Evolutionary conservation across 2,797 vertebrate genomes (phyloP).

Genomic region (Natrix natrix): DNA sequence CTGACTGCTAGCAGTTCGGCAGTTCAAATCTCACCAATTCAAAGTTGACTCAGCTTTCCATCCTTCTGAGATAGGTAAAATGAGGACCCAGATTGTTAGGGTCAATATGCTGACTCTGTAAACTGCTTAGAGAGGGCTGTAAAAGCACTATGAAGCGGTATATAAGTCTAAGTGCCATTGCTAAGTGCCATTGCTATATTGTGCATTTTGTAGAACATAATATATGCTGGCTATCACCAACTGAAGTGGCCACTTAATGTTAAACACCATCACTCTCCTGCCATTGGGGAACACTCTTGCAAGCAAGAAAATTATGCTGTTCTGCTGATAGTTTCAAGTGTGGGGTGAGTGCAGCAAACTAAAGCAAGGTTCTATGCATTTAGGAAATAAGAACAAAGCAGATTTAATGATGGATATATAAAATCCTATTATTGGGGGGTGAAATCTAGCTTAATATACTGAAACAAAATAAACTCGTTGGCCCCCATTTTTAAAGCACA

Average conservation of each 20-base stretch:
- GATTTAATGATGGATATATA: slow-evolving; percentile 1
- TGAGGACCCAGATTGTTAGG: too few relatives aligned
- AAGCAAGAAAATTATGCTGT: background rate
- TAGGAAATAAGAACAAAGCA: background rate
- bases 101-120: too few relatives aligned
- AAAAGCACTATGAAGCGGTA: too few relatives aligned
- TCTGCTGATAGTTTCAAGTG: slow-evolving; percentile 9
- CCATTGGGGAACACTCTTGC: background rate
- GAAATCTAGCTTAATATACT: background rate
- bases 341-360: background rate
- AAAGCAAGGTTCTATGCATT: background rate
- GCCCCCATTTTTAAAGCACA: background rate
- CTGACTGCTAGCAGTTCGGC: too few relatives aligned
- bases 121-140: too few relatives aligned
- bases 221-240: slow-evolving; percentile 17
- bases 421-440: background rate
- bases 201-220: background rate
- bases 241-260: slow-evolving; percentile 16
- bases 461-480: background rate
- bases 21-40: too few relatives aligned
- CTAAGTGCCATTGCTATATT: background rate
- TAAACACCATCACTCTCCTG: background rate
- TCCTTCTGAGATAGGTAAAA: too few relatives aligned
- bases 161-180: too few relatives aligned
- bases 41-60: too few relatives aligned